These are phyloP conservation scores for Xestobium rufovillosum DNA, from an alignment of 2,888 invertebrate genomes.

Conservation along the genomic window DNA sequence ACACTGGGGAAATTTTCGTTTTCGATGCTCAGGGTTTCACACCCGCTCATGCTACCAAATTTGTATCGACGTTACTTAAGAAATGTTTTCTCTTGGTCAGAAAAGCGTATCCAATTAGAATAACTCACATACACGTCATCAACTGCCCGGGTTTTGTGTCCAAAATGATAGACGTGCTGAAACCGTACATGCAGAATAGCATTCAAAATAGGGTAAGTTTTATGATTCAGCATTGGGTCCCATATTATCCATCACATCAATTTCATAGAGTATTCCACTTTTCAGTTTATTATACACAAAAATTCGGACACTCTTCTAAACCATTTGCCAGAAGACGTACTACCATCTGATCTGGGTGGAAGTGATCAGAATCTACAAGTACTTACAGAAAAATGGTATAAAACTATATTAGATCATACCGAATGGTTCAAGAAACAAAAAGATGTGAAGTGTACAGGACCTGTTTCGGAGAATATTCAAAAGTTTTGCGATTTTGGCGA, in stretches of 20 bases:
- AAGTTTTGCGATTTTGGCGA: slow-evolving; percentile 27
- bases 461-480: slow-evolving; percentile 24
- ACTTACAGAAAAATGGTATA: slow-evolving; percentile 49
- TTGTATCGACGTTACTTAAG: background rate
- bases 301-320: slow-evolving; percentile 50
- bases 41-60: slow-evolving; percentile 1
- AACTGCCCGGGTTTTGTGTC: background rate
- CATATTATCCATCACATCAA: too few relatives aligned
- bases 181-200: background rate
- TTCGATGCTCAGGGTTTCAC: background rate
- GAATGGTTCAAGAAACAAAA: slow-evolving; percentile 53
- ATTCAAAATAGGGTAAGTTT: slow-evolving; percentile 2
- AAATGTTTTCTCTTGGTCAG: background rate
- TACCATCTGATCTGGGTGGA: slow-evolving; percentile 62
- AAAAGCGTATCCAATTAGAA: background rate
- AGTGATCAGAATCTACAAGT: slow-evolving; percentile 46
- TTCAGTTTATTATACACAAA: slow-evolving; percentile 49
- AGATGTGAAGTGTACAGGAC: slow-evolving; percentile 42
- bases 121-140: background rate
- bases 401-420: slow-evolving; percentile 46
- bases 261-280: too few relatives aligned
- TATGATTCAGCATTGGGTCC: too few relatives aligned
- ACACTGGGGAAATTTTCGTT: background rate
- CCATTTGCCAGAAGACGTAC: slow-evolving; percentile 49
- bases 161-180: background rate